These are phyloP conservation scores for Triplophysa siluroides DNA, from an alignment of 2,113 vertebrate genomes.

Conservation along the genomic window DNA sequence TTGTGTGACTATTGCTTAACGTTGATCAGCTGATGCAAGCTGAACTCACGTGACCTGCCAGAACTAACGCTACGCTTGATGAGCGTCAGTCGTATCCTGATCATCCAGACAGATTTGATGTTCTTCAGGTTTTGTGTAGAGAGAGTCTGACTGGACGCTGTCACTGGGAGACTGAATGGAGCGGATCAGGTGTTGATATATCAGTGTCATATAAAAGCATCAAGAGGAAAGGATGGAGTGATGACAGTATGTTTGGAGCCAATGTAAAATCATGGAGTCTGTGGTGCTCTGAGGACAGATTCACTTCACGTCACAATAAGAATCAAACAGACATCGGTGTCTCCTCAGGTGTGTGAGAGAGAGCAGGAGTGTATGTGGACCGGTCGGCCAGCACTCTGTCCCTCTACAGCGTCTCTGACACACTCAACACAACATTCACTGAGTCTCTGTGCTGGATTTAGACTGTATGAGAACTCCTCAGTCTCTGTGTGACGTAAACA, in stretches of 20 bases:
- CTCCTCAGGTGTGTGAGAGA: too few species aligned
- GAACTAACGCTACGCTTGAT: too few species aligned
- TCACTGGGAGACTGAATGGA: conserved; percentile 21
- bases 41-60: too few species aligned
- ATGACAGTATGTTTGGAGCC: not conserved
- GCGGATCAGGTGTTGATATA: too few species aligned
- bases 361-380: too few species aligned
- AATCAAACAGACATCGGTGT: not conserved
- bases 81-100: not conserved
- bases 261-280: not conserved
- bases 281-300: not conserved
- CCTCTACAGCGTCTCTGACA: too few species aligned
- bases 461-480: not conserved
- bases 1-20: too few species aligned
- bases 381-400: too few species aligned
- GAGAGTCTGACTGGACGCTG: too few species aligned
- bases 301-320: not conserved
- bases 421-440: not conserved
- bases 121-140: too few species aligned
- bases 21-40: too few species aligned
- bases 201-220: not conserved
- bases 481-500: too few species aligned
- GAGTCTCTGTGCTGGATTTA: conserved; percentile 15
- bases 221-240: not conserved
- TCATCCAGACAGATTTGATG: conserved; percentile 2